phyloP scores from a whole-genome alignment of 1,140 invertebrate species.

The Drosophila orosa region DNA sequence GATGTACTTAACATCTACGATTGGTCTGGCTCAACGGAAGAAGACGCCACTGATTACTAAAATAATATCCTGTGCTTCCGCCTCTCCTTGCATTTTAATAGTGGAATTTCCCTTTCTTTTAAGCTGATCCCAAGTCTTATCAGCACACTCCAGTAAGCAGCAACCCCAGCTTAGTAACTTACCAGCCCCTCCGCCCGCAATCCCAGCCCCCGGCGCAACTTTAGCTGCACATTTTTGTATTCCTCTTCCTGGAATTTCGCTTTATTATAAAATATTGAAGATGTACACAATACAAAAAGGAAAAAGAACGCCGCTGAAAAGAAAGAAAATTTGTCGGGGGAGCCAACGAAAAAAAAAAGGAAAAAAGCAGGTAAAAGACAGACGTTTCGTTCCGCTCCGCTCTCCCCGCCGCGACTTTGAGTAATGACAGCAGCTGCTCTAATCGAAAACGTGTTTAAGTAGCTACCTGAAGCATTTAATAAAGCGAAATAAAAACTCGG shows the following conservation, averaged over 20 bases:
- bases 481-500: constrained; percentile 60
- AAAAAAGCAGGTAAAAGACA: constrained; percentile 34
- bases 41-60: constrained; percentile 25
- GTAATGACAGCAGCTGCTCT: constrained; percentile 69
- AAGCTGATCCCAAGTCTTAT: constrained; percentile 54
- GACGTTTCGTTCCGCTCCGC: constrained; percentile 4
- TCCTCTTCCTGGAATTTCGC: constrained; percentile 45
- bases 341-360: constrained; percentile 4
- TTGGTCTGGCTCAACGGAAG: constrained; percentile 1
- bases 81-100: constrained; percentile 13
- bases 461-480: constrained; percentile 76
- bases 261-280: constrained; percentile 64
- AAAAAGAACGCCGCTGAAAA: constrained; percentile 8
- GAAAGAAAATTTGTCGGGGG: constrained; percentile 24
- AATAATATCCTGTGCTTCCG: constrained; percentile 17
- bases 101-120: constrained; percentile 46
- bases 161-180: constrained; percentile 11
- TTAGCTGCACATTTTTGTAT: constrained; percentile 53
- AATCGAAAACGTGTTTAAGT: constrained; percentile 84
- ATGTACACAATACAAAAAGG: constrained; percentile 42
- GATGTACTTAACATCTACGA: too few relatives aligned
- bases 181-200: constrained; percentile 1
- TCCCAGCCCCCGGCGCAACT: constrained; percentile 1
- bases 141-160: constrained; percentile 63
- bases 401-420: constrained; percentile 39